Evolutionary conservation across 2,888 invertebrate genomes (phyloP).

Genomic region (Eupithecia vulgata): DNA sequence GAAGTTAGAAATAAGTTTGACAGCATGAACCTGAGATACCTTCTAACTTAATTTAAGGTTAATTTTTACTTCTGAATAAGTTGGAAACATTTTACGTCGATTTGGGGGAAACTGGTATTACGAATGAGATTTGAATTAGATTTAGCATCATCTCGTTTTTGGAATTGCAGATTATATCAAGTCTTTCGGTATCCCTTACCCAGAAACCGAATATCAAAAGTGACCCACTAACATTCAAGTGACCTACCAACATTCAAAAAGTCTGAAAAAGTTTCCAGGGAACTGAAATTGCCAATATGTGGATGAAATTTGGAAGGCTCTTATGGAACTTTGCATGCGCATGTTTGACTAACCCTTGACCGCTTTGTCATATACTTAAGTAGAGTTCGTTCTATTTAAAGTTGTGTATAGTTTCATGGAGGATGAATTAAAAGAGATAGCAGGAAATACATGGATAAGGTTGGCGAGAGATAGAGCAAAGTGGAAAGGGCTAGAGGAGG

Average conservation of each 20-base stretch:
- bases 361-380: constrained; percentile 14
- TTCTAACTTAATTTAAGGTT: constrained; percentile 27
- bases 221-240: background rate
- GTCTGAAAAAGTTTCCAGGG: background rate
- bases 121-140: constrained; percentile 28
- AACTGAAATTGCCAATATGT: constrained; percentile 7
- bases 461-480: no score
- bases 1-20: constrained; percentile 32
- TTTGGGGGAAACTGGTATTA: constrained; percentile 17
- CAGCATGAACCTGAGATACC: constrained; percentile 29
- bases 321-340: constrained; percentile 5
- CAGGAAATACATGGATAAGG: no score
- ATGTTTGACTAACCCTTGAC: constrained; percentile 4
- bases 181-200: background rate
- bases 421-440: no score
- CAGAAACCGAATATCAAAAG: background rate
- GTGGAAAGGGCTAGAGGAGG: no score
- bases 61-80: constrained; percentile 33
- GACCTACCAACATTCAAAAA: background rate
- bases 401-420: background rate
- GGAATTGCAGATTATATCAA: constrained; percentile 12
- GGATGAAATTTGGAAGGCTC: constrained; percentile 5
- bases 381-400: background rate
- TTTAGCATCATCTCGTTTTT: constrained; percentile 18
- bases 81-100: constrained; percentile 25